Percentiles rank a stretch among this genome's conserved stretches.
These are phyloP conservation scores for Scortum barcoo DNA, from an alignment of 2,113 vertebrate genomes.

Conservation along the genomic window DNA sequence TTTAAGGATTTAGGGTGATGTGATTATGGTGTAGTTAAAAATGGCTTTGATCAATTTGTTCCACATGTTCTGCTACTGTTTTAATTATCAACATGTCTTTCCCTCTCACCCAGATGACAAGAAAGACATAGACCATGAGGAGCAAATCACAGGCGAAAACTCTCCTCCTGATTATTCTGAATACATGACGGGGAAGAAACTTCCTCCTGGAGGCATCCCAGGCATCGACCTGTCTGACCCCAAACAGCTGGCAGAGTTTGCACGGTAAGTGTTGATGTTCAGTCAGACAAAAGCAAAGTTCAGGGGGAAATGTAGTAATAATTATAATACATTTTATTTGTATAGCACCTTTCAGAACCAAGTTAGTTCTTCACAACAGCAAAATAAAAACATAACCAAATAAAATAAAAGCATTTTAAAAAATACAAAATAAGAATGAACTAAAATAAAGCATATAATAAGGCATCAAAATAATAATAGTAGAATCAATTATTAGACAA, in stretches of 20 bases:
- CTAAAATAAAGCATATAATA: no score
- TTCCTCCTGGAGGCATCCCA: constrained; percentile 97
- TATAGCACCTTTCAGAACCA: no score
- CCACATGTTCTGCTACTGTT: not conserved
- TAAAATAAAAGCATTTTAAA: no score
- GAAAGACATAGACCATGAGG: constrained; percentile 98
- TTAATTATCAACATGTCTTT: constrained; percentile 1
- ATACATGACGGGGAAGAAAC: constrained; percentile 99
- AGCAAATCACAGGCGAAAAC: constrained; percentile 97
- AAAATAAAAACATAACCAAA: no score
- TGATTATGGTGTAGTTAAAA: not conserved
- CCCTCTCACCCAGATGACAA: constrained; percentile 91
- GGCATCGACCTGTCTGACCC: constrained; percentile 98
- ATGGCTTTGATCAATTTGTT: not conserved
- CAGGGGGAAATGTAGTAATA: no score
- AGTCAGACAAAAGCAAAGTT: not conserved
- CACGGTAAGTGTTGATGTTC: constrained; percentile 86
- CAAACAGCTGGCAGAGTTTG: constrained; percentile 98
- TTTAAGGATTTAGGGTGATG: fast-evolving
- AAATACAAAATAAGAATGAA: no score
- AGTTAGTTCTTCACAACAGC: no score
- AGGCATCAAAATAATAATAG: no score
- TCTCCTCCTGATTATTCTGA: constrained; percentile 98
- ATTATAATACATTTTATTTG: no score
- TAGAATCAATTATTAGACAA: no score